Base-by-base conservation (phyloP, 2,797 vertebrate species). In the Danionella dracula region DNA sequence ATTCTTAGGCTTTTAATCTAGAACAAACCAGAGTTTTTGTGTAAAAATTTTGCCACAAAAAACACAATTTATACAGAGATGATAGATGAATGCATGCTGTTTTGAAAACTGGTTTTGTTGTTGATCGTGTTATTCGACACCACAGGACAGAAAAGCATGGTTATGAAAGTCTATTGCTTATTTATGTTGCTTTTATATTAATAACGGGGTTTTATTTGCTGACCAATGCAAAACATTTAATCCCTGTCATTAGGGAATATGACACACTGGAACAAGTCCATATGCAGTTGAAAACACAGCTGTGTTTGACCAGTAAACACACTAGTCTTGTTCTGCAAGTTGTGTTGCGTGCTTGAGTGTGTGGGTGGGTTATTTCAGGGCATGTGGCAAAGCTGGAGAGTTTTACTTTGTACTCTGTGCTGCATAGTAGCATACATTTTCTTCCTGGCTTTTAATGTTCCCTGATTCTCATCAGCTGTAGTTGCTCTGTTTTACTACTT, bases 281-380 rank as follows among this genome's bases (percentile, higher is more conserved):
- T 45, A 15, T 13, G 48, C 15, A 66, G 15, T 48, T 20, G 40
- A 46, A 48, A 55, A 31, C 21, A 48, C 51, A 40, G 63, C 63
- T 57, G 21, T 57, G 42, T 57, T 57, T 66, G 53, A 57, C 41
- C 32, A 48, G 34, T 57, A 57, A 56, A 66, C 41, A 56, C n/a
- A 8, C 4, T 12, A 5, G 3, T 55, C 51, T 46, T 20, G 51
- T 48, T 56, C 51, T 38, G 11, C 63, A 40, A 31, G 51, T 48
- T 56, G 32, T 40, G 53, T 38, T 31, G 34, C n/a, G 2, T 54
- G 6, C 8, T n/a, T 46, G 61, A 51, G 74, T 76, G 32, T 42
- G 11, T 72, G 56, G 19, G 7, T 21, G 6, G 40, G 40, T 54
- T 65, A 37, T 65, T 55, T 27, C 10, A 54, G 62, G 19, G 10